phyloP scores from a whole-genome alignment of 2,797 vertebrate species.

The Halcyon badia region DNA sequence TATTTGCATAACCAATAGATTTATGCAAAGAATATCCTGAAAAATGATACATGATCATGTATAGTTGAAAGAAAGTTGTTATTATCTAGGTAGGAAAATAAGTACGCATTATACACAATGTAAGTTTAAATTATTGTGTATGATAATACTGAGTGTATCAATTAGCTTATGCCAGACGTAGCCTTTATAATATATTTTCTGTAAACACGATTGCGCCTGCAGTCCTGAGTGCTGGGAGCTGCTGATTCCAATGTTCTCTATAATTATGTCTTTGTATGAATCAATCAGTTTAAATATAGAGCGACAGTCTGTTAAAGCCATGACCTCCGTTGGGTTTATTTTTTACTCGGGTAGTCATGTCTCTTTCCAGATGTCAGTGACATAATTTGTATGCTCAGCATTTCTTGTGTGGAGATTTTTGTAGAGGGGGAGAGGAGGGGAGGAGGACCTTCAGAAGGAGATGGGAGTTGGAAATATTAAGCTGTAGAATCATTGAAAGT shows the following conservation, averaged over 20 bases:
- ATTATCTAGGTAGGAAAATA: constrained; percentile 24
- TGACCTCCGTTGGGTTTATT: constrained; percentile 67
- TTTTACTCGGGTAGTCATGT: constrained; percentile 67
- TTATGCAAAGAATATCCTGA: constrained; percentile 66
- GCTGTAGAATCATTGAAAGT: constrained; percentile 3
- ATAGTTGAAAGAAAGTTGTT: constrained; percentile 49
- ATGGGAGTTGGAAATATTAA: constrained; percentile 42
- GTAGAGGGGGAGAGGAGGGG: neutral
- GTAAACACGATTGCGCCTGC: constrained; percentile 33
- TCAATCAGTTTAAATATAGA: constrained; percentile 75
- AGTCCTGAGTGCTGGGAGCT: constrained; percentile 2
- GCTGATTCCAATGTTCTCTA: constrained; percentile 50
- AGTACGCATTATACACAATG: constrained; percentile 15
- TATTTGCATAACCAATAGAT: constrained; percentile 63
- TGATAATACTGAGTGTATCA: constrained; percentile 5
- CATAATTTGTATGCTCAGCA: constrained; percentile 70
- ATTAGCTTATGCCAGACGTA: neutral
- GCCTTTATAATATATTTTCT: constrained; percentile 37
- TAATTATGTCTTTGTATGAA: constrained; percentile 70
- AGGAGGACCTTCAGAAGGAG: constrained; percentile 13
- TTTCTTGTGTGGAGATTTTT: neutral
- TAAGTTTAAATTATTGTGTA: constrained; percentile 39
- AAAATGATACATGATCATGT: constrained; percentile 38
- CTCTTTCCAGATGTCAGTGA: constrained; percentile 77
- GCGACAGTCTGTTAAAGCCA: constrained; percentile 70